These are phyloP conservation scores for Diarsia rubi DNA, from an alignment of 2,888 invertebrate species.

Conservation along the genomic window DNA sequence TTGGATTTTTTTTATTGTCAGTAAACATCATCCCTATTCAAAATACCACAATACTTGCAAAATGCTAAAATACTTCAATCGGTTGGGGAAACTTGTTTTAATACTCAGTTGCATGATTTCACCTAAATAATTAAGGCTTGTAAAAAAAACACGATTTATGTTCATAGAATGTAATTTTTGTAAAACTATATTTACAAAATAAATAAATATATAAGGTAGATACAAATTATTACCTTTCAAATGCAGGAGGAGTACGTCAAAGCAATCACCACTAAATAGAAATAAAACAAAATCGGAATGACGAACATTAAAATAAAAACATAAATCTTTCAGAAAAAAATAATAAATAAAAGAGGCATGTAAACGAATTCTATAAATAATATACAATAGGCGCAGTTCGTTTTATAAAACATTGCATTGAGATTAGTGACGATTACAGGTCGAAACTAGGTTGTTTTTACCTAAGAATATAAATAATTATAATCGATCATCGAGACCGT, in stretches of 20 bases:
- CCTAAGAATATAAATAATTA: neutral
- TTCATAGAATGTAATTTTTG: slow-evolving; percentile 74
- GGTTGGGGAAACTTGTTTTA: too few species aligned
- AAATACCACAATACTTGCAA: too few species aligned
- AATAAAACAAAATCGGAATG: slow-evolving; percentile 77
- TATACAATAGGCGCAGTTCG: neutral
- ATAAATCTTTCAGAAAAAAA: slow-evolving; percentile 65
- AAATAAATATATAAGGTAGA: slow-evolving; percentile 81
- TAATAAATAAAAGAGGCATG: slow-evolving; percentile 15
- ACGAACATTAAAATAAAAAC: slow-evolving; percentile 68
- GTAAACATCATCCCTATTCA: too few species aligned
- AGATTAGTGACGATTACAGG: slow-evolving; percentile 32
- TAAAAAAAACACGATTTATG: slow-evolving; percentile 25
- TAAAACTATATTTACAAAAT: slow-evolving; percentile 86
- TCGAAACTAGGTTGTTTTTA: slow-evolving; percentile 15
- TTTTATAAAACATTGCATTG: slow-evolving; percentile 48
- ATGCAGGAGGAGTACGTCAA: slow-evolving; percentile 70
- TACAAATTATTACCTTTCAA: slow-evolving; percentile 77
- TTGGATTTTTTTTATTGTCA: too few species aligned
- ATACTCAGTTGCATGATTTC: too few species aligned
- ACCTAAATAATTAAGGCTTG: neutral
- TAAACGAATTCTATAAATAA: slow-evolving; percentile 65
- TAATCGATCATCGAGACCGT: neutral
- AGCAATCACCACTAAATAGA: slow-evolving; percentile 66
- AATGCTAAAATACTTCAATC: too few species aligned